Conservation (phyloP, 1,140 invertebrate species). For the Bombus turneri region DNA sequence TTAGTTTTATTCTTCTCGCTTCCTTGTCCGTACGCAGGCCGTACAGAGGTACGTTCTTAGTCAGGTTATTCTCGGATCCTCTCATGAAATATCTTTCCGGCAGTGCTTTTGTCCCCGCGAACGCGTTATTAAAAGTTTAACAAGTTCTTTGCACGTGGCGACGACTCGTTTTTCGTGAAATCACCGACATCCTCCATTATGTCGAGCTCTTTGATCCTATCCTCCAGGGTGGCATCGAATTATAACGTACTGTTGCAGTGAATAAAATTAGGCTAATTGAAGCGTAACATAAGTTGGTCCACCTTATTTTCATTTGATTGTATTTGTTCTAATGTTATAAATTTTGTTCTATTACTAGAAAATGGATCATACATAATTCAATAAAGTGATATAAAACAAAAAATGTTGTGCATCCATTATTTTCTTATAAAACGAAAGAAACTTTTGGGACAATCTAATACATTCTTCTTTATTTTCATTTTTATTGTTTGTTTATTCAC, state of each 20-base stretch:
- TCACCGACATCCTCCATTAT: not conserved
- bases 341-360: too few species aligned
- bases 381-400: too few species aligned
- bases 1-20: conserved; percentile 1
- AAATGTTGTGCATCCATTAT: too few species aligned
- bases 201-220: not conserved
- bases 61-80: not conserved
- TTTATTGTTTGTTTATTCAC: not conserved
- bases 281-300: not conserved
- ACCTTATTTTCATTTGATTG: too few species aligned
- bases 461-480: not conserved
- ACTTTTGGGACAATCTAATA: too few species aligned
- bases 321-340: too few species aligned
- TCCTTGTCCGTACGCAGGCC: not conserved
- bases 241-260: not conserved
- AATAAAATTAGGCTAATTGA: not conserved
- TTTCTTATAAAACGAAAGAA: too few species aligned
- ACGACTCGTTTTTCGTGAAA: not conserved
- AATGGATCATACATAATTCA: too few species aligned
- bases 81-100: not conserved
- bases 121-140: conserved; percentile 36
- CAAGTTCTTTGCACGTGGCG: conserved; percentile 1
- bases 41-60: not conserved
- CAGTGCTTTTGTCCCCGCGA: not conserved
- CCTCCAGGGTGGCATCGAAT: not conserved